Evolutionary conservation across 2,113 vertebrate genomes (phyloP).

Genomic region (Marmota monax): DNA sequence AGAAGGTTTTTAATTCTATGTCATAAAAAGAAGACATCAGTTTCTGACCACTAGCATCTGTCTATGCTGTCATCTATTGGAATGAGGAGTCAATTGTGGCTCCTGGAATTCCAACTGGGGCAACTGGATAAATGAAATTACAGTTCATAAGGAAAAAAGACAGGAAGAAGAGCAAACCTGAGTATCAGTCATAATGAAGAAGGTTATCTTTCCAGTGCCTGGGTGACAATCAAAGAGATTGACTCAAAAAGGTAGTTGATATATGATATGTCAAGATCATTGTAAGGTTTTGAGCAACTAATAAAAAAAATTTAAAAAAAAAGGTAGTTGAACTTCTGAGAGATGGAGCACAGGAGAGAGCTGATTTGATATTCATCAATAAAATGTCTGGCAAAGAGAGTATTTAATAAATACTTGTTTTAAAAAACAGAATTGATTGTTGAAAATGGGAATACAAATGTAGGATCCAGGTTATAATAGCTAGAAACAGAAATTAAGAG

Average conservation of each 20-base stretch:
- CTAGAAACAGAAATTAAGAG: conserved; percentile 22
- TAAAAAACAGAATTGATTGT: background rate
- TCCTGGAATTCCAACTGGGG: background rate
- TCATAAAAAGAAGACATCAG: background rate
- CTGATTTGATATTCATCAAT: background rate
- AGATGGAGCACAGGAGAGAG: background rate
- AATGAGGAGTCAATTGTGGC: background rate
- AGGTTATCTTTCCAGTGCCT: background rate
- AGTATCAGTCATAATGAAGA: background rate
- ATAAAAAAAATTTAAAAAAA: background rate
- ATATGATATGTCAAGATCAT: too few species aligned
- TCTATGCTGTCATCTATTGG: background rate
- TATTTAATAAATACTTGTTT: background rate
- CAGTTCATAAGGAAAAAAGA: background rate
- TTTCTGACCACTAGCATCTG: background rate
- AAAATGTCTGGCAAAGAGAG: background rate
- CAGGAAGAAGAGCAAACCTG: background rate
- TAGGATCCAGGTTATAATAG: background rate
- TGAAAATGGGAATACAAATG: background rate
- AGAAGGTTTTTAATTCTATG: background rate
- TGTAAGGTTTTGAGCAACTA: too few species aligned
- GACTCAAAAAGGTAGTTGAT: background rate
- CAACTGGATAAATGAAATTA: background rate
- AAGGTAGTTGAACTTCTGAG: background rate
- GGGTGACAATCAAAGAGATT: background rate